phyloP scores from a whole-genome alignment of 1,140 invertebrate genomes.

The Drosophila burlai region DNA sequence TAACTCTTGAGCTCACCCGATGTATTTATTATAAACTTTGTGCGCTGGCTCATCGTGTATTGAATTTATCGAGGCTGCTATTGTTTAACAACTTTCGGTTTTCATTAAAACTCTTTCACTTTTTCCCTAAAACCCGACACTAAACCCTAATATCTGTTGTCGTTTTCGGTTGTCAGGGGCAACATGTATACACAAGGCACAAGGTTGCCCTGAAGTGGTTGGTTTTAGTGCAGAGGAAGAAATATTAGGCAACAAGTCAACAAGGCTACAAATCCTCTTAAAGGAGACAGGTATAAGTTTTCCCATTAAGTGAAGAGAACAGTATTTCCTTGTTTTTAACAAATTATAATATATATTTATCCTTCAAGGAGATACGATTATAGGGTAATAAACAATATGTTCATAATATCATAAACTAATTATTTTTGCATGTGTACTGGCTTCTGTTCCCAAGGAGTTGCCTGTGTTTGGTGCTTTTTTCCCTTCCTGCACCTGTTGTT shows the following conservation, averaged over 20 bases:
- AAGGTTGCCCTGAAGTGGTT: conserved; percentile 55
- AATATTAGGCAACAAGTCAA: background rate
- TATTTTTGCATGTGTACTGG: conserved; percentile 2
- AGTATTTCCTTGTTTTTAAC: background rate
- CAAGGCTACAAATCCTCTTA: no score
- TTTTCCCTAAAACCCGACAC: conserved; percentile 33
- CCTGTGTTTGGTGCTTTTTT: conserved; percentile 13
- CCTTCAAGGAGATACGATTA: no score
- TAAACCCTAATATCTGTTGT: conserved; percentile 62
- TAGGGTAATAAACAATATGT: no score
- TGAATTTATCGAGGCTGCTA: background rate
- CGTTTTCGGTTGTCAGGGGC: conserved; percentile 52
- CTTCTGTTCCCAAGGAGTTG: conserved; percentile 40
- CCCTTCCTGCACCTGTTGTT: background rate
- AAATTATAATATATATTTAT: background rate
- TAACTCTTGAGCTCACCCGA: conserved; percentile 46
- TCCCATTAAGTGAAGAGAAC: background rate
- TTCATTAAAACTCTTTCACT: conserved; percentile 63
- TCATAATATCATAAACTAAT: background rate
- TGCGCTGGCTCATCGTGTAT: conserved; percentile 66
- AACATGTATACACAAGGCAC: conserved; percentile 35
- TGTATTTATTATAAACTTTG: conserved; percentile 74
- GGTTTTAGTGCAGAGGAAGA: conserved; percentile 10
- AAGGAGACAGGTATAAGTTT: no score
- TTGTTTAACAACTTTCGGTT: conserved; percentile 48